Evolutionary conservation across 1,140 invertebrate species (phyloP), one percentile per base, ranked within the genome.

Genomic region (Macrosteles quadrilineatus): DNA sequence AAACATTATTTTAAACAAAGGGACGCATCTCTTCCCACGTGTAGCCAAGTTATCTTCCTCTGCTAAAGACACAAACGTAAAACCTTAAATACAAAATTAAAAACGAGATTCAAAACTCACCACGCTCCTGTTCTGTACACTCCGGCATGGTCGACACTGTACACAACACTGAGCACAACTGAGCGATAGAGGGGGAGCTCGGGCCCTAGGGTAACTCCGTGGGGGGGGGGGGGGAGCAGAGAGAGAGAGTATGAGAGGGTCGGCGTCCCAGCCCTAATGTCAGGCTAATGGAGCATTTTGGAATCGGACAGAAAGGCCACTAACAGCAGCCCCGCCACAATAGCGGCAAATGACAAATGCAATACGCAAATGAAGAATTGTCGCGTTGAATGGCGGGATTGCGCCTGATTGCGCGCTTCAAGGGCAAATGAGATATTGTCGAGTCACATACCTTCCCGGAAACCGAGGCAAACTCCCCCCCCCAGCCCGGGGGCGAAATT

Each of bases 301-400:
- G 53, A 57, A 57, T 57, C 53, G 53, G 29, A 29, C 53, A 63
- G 59, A 63, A 63, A 63, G 29, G 59, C 27, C 59, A 50, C 21
- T 50, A 50, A 17, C 47, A 50, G 14, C 21, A 19, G 47, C 21
- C 47, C 47, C 47, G 47, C 73, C 68, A 82, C 80, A 82, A 81
- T 82, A 79, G 71, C 67, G 75, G 74, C 80, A 82, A 82, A 82
- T 82, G 81, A 81, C 76, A 77, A 77, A 77, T 77, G 76, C 74
- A 82, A 82, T 82, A 82, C 80, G 81, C 80, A 82, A 82, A 82
- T 82, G 81, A 82, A 82, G 81, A 82, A 82, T 81, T 82, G 81
- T 82, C 77, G 77, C 59, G 27, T 27, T 71, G 72, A 71, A 71
- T 71, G 63, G 45, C 47, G 31, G 45, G 21, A 66, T 43, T 23